Evolutionary conservation across 2,797 vertebrate genomes (phyloP).

Genomic region (Graptemys geographica): DNA sequence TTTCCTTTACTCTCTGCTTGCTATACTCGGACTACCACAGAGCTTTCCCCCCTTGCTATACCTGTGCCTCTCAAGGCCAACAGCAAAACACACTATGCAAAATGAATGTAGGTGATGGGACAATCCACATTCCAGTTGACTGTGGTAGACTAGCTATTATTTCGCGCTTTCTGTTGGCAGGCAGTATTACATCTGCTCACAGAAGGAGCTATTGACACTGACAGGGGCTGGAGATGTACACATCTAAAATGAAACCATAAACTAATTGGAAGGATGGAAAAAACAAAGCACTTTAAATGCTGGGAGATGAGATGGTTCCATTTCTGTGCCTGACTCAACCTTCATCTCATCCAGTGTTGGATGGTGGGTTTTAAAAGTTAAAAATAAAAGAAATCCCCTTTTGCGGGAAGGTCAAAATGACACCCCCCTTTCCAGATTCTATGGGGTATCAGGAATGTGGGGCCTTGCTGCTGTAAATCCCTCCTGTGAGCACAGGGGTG

Average conservation of each 20-base stretch:
- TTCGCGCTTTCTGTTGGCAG: background rate
- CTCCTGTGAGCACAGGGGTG: background rate
- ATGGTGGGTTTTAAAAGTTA: background rate
- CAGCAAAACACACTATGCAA: background rate
- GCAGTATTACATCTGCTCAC: background rate
- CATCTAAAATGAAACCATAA: background rate
- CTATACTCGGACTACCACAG: background rate
- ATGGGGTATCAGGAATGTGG: too few relatives aligned
- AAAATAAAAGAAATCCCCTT: background rate
- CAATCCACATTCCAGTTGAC: background rate
- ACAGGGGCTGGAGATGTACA: background rate
- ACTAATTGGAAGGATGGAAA: background rate
- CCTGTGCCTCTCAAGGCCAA: background rate
- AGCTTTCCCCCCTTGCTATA: background rate
- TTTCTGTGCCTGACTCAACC: background rate
- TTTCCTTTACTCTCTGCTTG: background rate
- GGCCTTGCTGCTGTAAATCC: background rate
- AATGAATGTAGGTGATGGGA: background rate
- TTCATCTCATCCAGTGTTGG: background rate
- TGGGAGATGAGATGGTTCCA: background rate
- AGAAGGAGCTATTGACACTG: background rate
- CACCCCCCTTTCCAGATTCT: background rate
- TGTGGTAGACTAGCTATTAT: accelerated
- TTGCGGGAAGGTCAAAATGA: background rate
- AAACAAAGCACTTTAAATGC: background rate